phyloP scores from a whole-genome alignment of 2,113 vertebrate genomes.

The Cheirogaleus medius region DNA sequence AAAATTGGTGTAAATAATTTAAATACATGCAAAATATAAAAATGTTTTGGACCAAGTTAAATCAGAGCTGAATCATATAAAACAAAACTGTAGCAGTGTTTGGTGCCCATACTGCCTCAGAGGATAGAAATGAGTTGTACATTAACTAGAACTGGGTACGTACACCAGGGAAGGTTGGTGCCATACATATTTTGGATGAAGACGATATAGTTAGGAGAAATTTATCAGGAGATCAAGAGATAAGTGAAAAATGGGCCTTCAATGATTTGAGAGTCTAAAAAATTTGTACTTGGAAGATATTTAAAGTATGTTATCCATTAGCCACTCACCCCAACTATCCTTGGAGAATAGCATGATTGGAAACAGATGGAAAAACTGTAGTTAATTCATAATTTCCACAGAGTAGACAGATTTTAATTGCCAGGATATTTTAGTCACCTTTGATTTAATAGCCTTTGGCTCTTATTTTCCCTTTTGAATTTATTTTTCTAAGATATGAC shows the following conservation, averaged over 20 bases:
- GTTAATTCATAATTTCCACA: conserved; percentile 49
- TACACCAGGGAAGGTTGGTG: neutral
- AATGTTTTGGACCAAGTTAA: neutral
- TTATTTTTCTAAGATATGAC: conserved; percentile 34
- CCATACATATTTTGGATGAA: neutral
- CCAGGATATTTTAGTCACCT: conserved; percentile 36
- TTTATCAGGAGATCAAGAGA: neutral
- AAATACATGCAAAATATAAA: neutral
- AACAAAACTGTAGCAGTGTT: neutral
- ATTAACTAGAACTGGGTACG: neutral
- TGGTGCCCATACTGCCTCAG: neutral
- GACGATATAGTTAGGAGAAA: neutral
- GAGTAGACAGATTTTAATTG: conserved; percentile 53
- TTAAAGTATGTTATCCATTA: conserved; percentile 34
- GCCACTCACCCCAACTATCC: neutral
- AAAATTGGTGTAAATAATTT: neutral
- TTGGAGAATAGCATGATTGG: conserved; percentile 4
- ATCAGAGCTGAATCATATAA: neutral
- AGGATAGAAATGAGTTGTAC: neutral
- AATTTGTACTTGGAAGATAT: conserved; percentile 7
- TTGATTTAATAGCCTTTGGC: neutral
- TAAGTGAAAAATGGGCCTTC: neutral
- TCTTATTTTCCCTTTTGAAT: conserved; percentile 45
- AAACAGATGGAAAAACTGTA: conserved; percentile 40
- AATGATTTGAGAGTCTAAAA: conserved; percentile 8